Base-by-base conservation (phyloP, 1,140 invertebrate species). In the Belonocnema kinseyi region DNA sequence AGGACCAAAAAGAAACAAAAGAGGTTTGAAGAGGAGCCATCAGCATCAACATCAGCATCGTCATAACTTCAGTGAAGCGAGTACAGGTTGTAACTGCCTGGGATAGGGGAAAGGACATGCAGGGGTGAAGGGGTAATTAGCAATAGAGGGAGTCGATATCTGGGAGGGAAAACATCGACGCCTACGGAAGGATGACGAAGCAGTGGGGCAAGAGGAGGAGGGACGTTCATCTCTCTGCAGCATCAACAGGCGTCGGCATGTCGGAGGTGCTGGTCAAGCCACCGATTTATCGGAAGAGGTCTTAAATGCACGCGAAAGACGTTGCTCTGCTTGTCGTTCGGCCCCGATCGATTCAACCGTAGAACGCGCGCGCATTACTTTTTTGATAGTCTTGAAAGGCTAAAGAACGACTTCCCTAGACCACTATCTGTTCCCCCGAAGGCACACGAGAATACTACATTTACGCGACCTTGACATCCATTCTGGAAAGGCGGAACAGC, bases 191-290 rank as follows among this genome's bases (percentile, higher is more conserved):
- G 61, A 66, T 66, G 61, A 66, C 61, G 61, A 66, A 26, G 61
- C 61, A 66, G 33, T 46, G 61, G 40, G 61, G 26, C 26, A 26
- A 8, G 26, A 33, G 21, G 21, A 61, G 58, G 21, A 33, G 21
- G 8, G 61, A 66, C 26, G 21, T 66, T 66, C 61, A 40, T 66
- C 61, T 33, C 26, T 3, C 26, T 40, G 26, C 61, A 66, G 61
- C 26, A 66, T 66, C 61, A 66, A 66, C 61, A 66, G 61, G 61
- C 61, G 61, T 66, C 61, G 61, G 61, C 26, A 66, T 66, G 61
- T 66, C 33, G 61, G 61, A 40, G 61, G 61, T 66, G 61, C 61
- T 66, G 61, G 61, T 66, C 61, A 66, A 66, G 61, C 40, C 61
- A 33, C 61, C 61, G 61, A 66, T 66, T 66, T 66, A 66, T 66